Base-by-base conservation (phyloP, 2,888 invertebrate genomes). In the Ceraclea dissimilis region DNA sequence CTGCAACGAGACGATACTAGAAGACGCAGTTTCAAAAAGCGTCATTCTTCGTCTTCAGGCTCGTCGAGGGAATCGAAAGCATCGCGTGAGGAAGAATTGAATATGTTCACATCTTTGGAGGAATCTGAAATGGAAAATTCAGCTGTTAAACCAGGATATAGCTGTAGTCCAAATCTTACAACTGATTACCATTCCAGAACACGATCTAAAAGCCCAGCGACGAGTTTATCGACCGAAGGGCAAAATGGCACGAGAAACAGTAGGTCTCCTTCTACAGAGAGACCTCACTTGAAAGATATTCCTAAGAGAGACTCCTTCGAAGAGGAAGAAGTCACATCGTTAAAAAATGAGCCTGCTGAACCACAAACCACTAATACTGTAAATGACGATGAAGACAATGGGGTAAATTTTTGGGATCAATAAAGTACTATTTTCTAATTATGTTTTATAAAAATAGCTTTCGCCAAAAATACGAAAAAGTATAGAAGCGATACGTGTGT, bases 51-150 rank as follows among this genome's bases (percentile, higher is more conserved):
- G 61, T 70, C 70, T 31, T 73, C 73, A 31, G 76, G 77, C 62
- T 81, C 80, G 62, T 82, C 82, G 54, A 75, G 70, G 65, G 81
- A 81, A 16, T 82, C 82, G 56, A 78, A 79, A 59, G 77, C 80
- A 58, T 82, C 82, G 22, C 80, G 82, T 56, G 82, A 83, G 64
- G 82, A 83, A 66, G 83, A 83, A 68, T 69, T 83, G 34, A 79
- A 79, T 70, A 78, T 80, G 73, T 82, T 83, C 65, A 82, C 83
- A 61, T 82, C 83, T 53, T 74, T 83, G 64, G 83, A 83, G 67
- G 82, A 82, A 68, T 79, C 80, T 61, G 83, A 83, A 67, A 73
- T 79, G 62, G 71, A 74, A 63, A 71, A 70, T 65, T 34, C 31
- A 46, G 47, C 51, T 16, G 46, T 49, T 2, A 26, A 20, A 2